Evolutionary conservation across 2,888 invertebrate species (phyloP), one percentile per base, ranked within the genome.

Genomic region (Agrochola macilenta): DNA sequence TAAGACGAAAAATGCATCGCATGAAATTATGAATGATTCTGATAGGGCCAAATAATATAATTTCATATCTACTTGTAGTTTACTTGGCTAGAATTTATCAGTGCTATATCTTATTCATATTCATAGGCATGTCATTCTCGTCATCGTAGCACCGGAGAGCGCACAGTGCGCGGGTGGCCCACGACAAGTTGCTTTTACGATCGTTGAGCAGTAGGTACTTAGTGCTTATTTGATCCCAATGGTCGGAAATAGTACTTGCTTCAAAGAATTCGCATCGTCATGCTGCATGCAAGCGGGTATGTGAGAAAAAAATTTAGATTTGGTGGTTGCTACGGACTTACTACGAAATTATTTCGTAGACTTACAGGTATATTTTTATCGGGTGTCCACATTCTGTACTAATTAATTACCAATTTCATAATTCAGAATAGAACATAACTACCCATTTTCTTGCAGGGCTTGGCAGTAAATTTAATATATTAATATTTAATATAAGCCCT

Each of bases 141-240:
- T 84, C 82, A 84, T 76, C 71, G 88, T 87, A 78, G 66, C 69
- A 35, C 60, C 61, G 72, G 49, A 57, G 69, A 35, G 75, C 69
- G 77, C 75, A 74, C 81, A 83, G 89, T 83, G 85, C 87, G 93
- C 91, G 95, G 95, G 95, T 95, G 95, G 95, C 87, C 94, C 87
- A 81, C 78, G 78, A 89, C 82, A 82, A 89, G 72, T 75, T 69
- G 69, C 78, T 88, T 89, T 89, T 87, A 89, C 78, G 83, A 87
- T 69, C 85, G 71, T 69, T 83, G 52, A 74, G 79, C 78, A 85
- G 74, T n/a, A n/a, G n/a, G n/a, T 88, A 88, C 78, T 78, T 74
- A 87, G 87, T 84, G 68, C 84, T 84, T 84, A 84, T 87, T 87
- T 86, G 84, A 83, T 75, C 85, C 74, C 69, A 75, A 87, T 75